Percentiles rank a stretch among this genome's conserved stretches.
Conservation (phyloP, 1,140 invertebrate genomes). For the Tribolium castaneum region DNA sequence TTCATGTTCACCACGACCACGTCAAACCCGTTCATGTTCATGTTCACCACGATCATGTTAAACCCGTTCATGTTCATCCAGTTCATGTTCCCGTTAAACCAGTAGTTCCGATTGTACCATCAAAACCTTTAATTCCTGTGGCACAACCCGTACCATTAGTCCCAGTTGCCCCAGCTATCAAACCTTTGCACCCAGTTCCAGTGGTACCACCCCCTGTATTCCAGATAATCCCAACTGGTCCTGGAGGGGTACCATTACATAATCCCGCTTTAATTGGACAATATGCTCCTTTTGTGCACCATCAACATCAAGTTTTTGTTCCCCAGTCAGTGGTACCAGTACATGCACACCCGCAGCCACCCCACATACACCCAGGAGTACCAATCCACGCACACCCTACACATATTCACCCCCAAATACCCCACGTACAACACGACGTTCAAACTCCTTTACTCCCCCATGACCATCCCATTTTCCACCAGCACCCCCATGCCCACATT, state of each 20-base stretch:
- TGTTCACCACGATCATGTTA: constrained; percentile 11
- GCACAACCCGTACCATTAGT: constrained; percentile 10
- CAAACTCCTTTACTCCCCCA: constrained; percentile 25
- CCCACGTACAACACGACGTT: constrained; percentile 25
- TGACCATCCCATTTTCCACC: background rate
- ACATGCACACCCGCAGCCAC: background rate
- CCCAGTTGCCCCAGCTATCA: constrained; percentile 27
- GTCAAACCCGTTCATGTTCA: background rate
- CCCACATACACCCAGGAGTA: background rate
- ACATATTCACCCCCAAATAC: background rate
- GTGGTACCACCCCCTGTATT: constrained; percentile 5
- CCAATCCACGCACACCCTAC: background rate
- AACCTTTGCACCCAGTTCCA: background rate
- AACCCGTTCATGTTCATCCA: constrained; percentile 29
- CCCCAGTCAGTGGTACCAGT: constrained; percentile 13
- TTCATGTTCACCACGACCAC: background rate
- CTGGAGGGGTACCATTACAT: constrained; percentile 12
- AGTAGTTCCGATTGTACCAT: constrained; percentile 28
- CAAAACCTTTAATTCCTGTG: constrained; percentile 14
- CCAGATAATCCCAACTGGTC: background rate
- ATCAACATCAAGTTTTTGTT: constrained; percentile 13
- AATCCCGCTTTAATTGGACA: background rate
- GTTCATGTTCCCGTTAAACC: constrained; percentile 40
- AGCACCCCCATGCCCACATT: background rate
- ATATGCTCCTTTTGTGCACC: background rate